phyloP scores from a whole-genome alignment of 2,797 vertebrate genomes.

The Hemitrygon akajei region DNA sequence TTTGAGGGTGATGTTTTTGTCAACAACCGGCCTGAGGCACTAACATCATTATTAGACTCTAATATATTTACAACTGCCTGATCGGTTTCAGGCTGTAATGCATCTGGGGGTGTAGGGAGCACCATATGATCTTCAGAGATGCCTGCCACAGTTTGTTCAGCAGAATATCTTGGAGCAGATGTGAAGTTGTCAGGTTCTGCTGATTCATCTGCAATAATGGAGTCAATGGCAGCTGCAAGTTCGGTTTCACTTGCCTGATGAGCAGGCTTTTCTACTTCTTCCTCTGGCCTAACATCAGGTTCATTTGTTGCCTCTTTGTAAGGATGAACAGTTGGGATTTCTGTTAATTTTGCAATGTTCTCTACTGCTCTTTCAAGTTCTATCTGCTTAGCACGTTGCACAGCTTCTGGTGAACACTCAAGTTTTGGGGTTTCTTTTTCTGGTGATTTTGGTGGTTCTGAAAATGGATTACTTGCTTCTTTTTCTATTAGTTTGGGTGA shows the following conservation, averaged over 20 bases:
- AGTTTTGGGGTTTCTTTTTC: constrained; percentile 65
- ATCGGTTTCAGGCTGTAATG: constrained; percentile 72
- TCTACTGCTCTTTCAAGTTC: constrained; percentile 93
- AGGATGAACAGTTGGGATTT: constrained; percentile 60
- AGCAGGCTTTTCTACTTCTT: constrained; percentile 77
- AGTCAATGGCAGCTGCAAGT: constrained; percentile 92
- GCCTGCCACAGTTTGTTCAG: constrained; percentile 52
- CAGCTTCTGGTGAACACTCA: constrained; percentile 65
- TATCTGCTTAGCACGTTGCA: constrained; percentile 78
- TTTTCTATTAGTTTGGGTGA: constrained; percentile 52
- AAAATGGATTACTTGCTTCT: constrained; percentile 51
- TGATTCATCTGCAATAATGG: constrained; percentile 84
- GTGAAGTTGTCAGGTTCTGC: constrained; percentile 78
- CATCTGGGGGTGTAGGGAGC: constrained; percentile 63
- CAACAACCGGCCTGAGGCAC: constrained; percentile 22
- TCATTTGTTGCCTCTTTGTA: constrained; percentile 72
- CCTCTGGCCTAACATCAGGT: constrained; percentile 51
- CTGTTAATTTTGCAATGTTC: constrained; percentile 87
- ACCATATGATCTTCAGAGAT: constrained; percentile 57
- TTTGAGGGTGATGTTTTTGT: neutral
- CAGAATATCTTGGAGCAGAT: constrained; percentile 69
- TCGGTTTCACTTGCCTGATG: constrained; percentile 92
- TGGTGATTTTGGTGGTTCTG: constrained; percentile 46
- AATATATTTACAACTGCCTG: constrained; percentile 68
- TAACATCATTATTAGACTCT: constrained; percentile 56